Evolutionary conservation across 2,888 invertebrate species (phyloP), one percentile per base, ranked within the genome.

Genomic region (Athripsodes cinereus): DNA sequence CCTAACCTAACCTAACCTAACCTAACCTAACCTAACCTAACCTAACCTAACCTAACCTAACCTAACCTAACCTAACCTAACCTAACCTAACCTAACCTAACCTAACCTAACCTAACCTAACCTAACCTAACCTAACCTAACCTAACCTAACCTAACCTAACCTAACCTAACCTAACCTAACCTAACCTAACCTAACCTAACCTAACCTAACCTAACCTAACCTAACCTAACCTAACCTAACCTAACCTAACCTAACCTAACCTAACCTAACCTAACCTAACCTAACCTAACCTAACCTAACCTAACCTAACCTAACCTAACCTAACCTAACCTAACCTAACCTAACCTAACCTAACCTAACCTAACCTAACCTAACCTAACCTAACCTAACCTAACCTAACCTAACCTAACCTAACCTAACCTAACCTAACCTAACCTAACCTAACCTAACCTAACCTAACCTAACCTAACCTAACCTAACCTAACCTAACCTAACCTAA

Each of bases 1-100:
- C 62, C 62, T 62, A 62, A 62, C 62, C 62, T 62, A 62, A 62
- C 31, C 62, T 62, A 62, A 62, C 62, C 62, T 62, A 62, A 62
- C 62, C 62, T 62, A 62, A 62, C 62, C 61, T 61, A 46, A 46
- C 46, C 46, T 46, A 46, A 46, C 46, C 46, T 46, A 46, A 46
- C 46, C 46, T 46, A 46, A 46, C 46, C 46, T 46, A 46, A 46
- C 46, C 46, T 46, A 46, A 46, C 46, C 46, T 46, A 46, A 46
- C 46, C 46, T 46, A 46, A 46, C 46, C 46, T 46, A 46, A 46
- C 46, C 46, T 46, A 46, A 46, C 46, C 46, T 46, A 46, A 31
- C 31, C 46, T 18, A n/a, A 46, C 13, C 46, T 46, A 46, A 46
- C 46, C 46, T 46, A 46, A 46, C 58, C 46, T 46, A 46, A 46